phyloP scores from a whole-genome alignment of 2,888 invertebrate genomes.

The Adelognathus sp. region DNA sequence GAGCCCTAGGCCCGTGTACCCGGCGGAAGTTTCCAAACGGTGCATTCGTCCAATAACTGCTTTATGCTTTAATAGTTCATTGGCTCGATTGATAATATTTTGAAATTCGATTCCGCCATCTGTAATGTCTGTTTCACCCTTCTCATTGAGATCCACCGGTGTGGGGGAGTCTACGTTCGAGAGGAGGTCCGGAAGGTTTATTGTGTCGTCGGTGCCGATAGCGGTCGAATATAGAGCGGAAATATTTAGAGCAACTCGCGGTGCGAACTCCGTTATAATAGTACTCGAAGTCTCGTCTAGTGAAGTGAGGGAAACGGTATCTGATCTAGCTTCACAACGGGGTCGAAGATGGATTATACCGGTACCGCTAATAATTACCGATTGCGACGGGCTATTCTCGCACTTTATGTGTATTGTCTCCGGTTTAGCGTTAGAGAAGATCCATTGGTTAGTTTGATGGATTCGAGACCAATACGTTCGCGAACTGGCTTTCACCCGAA shows the following conservation, averaged over 20 bases:
- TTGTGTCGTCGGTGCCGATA: neutral
- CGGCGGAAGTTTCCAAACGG: no score
- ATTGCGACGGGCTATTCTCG: neutral
- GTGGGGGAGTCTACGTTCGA: neutral
- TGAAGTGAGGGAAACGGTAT: no score
- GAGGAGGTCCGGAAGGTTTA: neutral
- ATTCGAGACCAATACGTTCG: neutral
- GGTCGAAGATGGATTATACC: neutral
- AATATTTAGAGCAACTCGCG: neutral
- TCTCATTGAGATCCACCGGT: neutral
- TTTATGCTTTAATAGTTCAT: neutral
- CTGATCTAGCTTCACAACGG: neutral
- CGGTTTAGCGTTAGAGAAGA: neutral
- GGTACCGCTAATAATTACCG: neutral
- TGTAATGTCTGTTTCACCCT: neutral
- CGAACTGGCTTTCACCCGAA: neutral
- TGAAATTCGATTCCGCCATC: conserved; percentile 2
- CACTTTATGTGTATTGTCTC: neutral
- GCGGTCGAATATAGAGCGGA: neutral
- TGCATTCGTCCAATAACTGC: neutral
- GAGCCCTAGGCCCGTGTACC: no score
- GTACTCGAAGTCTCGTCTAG: neutral
- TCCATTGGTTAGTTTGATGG: neutral
- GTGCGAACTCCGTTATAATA: neutral
- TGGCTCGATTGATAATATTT: no score